Base-by-base conservation (phyloP, 2,113 vertebrate species). In the Brevimyrus niger region DNA sequence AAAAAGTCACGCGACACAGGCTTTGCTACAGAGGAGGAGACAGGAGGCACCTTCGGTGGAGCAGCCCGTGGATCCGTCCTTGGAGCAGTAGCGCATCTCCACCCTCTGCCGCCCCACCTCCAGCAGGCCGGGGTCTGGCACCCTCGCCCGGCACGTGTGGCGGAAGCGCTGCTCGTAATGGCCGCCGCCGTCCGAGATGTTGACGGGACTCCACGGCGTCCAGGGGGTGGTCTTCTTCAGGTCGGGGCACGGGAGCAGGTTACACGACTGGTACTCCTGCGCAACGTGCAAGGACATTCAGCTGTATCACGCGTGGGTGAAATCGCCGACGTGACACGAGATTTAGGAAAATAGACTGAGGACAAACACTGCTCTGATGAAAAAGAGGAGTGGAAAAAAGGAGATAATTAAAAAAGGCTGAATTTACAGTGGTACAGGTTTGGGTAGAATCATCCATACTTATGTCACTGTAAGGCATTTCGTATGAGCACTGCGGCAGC, bases 171-270 rank as follows among this genome's bases (percentile, higher is more conserved):
- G 98, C 92, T 99, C 98, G 0, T 99, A 99, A 94, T 99, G 98
- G 1, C 98, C 98, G 0, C 98, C 98, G 0, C 98, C 98, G 95
- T 99, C 98, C 0, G 98, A 99, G 92, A 99, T 99, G 93, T 99
- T 99, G 90, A 99, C 98, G 0, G 98, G 98, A 0, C 97, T 98
- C 98, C 98, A 99, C 0, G 98, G 98, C 0, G 98, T 99, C 98
- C 98, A 99, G 1, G 98, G 98, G 0, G 98, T 99, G n/a, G 98
- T 98, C 95, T 99, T 99, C 93, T 99, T 99, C 89, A 99, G 92
- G 92, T 99, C 98, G 0, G 98, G 97, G 89, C 98, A 99, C 0
- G 97, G 94, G 0, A 97, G 95, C 44, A 96, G 97, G 93, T 99
- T 99, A 91, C 98, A 99, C 0, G 97, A 95, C 93, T 99, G 98